These are phyloP conservation scores for Mormyrops attenuatus DNA, from an alignment of 2,797 vertebrate genomes.

Conservation along the genomic window DNA sequence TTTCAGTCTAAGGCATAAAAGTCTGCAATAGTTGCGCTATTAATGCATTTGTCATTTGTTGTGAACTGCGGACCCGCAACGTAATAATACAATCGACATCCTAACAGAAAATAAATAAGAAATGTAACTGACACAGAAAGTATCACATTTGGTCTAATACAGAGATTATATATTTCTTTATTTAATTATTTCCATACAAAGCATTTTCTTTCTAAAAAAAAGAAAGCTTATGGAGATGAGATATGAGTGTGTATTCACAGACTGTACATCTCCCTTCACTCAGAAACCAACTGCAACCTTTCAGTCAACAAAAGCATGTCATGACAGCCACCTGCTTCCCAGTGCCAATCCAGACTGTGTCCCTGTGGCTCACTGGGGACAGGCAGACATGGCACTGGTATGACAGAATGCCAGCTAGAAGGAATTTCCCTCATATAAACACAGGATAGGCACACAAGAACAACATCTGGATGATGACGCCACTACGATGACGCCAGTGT, in stretches of 20 bases:
- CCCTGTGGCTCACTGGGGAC: conserved; percentile 1
- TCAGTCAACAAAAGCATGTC: background rate
- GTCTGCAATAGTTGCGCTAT: background rate
- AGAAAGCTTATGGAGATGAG: background rate
- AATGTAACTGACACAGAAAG: background rate
- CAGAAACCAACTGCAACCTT: background rate
- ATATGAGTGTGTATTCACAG: background rate
- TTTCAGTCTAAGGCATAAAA: background rate
- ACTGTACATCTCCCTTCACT: conserved; percentile 6
- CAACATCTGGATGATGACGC: background rate
- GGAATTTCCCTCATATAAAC: background rate
- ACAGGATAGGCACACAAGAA: background rate
- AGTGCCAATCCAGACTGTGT: background rate
- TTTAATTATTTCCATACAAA: conserved; percentile 18
- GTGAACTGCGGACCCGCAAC: background rate
- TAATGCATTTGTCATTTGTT: background rate
- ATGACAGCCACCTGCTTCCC: background rate
- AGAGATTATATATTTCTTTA: conserved; percentile 10
- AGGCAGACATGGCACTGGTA: background rate
- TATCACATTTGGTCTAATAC: background rate
- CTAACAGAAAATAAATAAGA: background rate
- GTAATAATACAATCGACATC: background rate
- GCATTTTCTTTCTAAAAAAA: conserved; percentile 19
- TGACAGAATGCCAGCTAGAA: background rate
- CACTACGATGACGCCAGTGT: background rate